phyloP scores from a whole-genome alignment of 1,140 invertebrate genomes.

The Drosophila murphyi region DNA sequence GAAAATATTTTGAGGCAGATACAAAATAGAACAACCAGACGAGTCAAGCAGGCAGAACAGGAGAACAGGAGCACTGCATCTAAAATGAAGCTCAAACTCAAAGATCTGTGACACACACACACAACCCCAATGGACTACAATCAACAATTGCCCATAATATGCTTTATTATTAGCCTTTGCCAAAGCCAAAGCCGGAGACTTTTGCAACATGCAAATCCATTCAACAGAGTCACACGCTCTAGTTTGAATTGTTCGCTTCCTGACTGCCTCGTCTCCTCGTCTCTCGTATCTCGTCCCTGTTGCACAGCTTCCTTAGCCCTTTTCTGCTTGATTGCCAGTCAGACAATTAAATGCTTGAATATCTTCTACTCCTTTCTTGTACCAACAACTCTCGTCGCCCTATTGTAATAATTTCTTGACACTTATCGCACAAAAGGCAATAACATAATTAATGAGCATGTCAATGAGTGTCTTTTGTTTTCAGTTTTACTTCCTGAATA shows the following conservation, averaged over 20 bases:
- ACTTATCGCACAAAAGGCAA: conserved; percentile 83
- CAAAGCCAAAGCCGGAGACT: conserved; percentile 38
- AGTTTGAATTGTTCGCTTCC: conserved; percentile 80
- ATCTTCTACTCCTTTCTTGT: conserved; percentile 47
- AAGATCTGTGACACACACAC: conserved; percentile 24
- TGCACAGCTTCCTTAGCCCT: conserved; percentile 46
- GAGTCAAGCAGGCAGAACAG: conserved; percentile 48
- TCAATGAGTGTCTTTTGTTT: conserved; percentile 78
- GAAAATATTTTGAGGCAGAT: conserved; percentile 79
- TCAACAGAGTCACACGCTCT: conserved; percentile 80
- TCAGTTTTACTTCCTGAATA: conserved; percentile 29
- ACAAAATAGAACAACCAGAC: conserved; percentile 67
- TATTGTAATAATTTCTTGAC: conserved; percentile 82
- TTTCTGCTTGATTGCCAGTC: conserved; percentile 75
- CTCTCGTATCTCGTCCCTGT: background rate
- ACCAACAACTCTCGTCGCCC: conserved; percentile 40
- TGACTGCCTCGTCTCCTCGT: conserved; percentile 13
- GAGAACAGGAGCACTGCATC: conserved; percentile 53
- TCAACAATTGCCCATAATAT: conserved; percentile 79
- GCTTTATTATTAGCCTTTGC: conserved; percentile 80
- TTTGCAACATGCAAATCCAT: conserved; percentile 75
- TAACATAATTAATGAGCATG: conserved; percentile 83
- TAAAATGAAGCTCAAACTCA: conserved; percentile 9
- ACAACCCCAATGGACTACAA: conserved; percentile 11
- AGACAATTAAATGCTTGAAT: conserved; percentile 80